A percentile compares a stretch with the other conserved stretches of the same genome.
phyloP scores from a whole-genome alignment of 2,797 vertebrate genomes.

The Myoxocephalus aenaeus region DNA sequence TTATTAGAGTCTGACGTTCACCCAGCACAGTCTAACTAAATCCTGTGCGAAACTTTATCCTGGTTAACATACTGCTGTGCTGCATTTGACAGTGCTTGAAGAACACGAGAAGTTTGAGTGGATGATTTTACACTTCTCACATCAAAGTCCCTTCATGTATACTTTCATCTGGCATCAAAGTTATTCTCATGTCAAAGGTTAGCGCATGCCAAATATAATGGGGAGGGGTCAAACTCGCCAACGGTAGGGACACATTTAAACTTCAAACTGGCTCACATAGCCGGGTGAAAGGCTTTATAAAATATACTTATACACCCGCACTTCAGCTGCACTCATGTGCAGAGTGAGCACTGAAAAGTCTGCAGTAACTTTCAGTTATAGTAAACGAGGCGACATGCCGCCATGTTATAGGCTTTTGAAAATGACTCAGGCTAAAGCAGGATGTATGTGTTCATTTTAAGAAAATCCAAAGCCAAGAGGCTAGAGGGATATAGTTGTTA shows the following conservation, averaged over 20 bases:
- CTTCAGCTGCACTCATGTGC: slow-evolving; percentile 60
- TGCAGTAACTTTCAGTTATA: slow-evolving; percentile 54
- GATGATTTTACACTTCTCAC: slow-evolving; percentile 1
- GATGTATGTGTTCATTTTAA: slow-evolving; percentile 21
- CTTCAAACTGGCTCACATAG: slow-evolving; percentile 52
- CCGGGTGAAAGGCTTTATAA: slow-evolving; percentile 50
- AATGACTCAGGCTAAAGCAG: slow-evolving; percentile 25
- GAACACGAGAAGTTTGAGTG: neutral
- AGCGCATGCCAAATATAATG: slow-evolving; percentile 41
- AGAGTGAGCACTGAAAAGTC: slow-evolving; percentile 39
- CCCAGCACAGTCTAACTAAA: neutral
- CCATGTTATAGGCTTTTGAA: slow-evolving; percentile 24
- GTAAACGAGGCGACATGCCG: slow-evolving; percentile 38
- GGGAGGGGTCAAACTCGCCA: slow-evolving; percentile 1
- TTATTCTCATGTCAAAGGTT: slow-evolving; percentile 46
- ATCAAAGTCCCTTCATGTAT: neutral
- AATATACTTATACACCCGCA: slow-evolving; percentile 38
- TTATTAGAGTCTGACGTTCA: neutral
- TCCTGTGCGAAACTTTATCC: neutral
- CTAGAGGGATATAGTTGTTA: neutral
- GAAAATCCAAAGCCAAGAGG: neutral
- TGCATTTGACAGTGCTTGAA: neutral
- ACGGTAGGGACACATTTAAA: slow-evolving; percentile 35
- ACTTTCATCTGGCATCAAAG: slow-evolving; percentile 19
- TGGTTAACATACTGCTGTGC: neutral